Evolutionary conservation across 2,113 vertebrate genomes (phyloP).

Genomic region (Solenodon paradoxus): DNA sequence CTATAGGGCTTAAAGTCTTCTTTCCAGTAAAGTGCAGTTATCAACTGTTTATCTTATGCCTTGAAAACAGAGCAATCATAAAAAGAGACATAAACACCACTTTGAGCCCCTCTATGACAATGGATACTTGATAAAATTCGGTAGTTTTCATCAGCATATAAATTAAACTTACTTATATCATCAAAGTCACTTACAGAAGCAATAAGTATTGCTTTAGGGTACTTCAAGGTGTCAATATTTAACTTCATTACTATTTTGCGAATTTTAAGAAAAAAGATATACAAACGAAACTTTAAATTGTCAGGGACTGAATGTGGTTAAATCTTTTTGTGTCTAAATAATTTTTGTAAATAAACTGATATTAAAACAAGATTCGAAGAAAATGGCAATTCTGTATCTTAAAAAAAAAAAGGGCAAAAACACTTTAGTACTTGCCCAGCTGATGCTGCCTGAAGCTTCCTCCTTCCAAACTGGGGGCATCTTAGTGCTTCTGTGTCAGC

Average conservation of each 20-base stretch:
- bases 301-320: neutral
- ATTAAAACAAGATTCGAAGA: constrained; percentile 70
- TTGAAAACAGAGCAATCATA: neutral
- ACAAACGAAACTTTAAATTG: constrained; percentile 31
- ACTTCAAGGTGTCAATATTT: neutral
- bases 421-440: constrained; percentile 50
- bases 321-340: neutral
- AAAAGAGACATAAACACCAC: neutral
- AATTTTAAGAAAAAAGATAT: neutral
- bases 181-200: neutral
- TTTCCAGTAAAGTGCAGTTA: neutral
- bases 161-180: neutral
- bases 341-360: constrained; percentile 37
- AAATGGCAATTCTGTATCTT: constrained; percentile 66
- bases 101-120: neutral
- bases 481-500: constrained; percentile 73
- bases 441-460: constrained; percentile 58
- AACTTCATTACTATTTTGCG: neutral
- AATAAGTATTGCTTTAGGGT: neutral
- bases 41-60: neutral
- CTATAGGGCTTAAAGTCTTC: neutral
- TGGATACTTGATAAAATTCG: neutral
- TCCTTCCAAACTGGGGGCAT: constrained; percentile 60
- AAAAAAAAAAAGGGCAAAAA: constrained; percentile 1
- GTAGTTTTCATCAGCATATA: neutral